These are phyloP conservation scores for Enteromius viviparus DNA, from an alignment of 2,797 vertebrate genomes.

Conservation along the genomic window DNA sequence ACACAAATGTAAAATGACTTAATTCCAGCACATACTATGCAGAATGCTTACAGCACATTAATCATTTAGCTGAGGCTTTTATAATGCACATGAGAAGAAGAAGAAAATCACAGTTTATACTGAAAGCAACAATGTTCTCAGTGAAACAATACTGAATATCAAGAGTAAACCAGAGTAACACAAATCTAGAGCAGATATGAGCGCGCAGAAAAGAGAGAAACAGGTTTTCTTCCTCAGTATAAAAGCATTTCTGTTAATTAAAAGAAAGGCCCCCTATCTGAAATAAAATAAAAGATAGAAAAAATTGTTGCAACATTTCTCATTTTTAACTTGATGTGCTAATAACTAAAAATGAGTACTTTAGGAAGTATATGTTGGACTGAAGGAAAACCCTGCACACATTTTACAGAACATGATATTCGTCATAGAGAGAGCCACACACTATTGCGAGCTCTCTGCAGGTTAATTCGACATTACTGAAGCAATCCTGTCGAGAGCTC, in stretches of 20 bases:
- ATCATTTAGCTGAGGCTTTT: background rate
- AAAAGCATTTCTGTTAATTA: background rate
- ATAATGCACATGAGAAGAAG: background rate
- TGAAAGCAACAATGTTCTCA: background rate
- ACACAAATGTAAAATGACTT: background rate
- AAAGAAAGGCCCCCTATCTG: too few species aligned
- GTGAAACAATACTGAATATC: too few species aligned
- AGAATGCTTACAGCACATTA: background rate
- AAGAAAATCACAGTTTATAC: background rate
- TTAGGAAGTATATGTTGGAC: background rate
- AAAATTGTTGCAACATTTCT: background rate
- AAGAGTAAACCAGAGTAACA: background rate
- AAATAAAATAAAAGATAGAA: background rate
- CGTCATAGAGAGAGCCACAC: background rate
- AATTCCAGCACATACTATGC: background rate
- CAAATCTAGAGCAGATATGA: background rate
- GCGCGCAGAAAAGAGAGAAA: background rate
- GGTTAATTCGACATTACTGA: conserved; percentile 30
- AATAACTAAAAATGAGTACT: background rate
- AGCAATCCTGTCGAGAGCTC: conserved; percentile 20
- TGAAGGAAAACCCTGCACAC: background rate
- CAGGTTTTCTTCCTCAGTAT: background rate
- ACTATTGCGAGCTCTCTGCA: conserved; percentile 51
- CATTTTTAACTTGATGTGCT: background rate
- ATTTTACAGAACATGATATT: background rate